Base-by-base conservation (phyloP, 92 coral and sea anemone genomes). In the Bergia puertoricense region DNA sequence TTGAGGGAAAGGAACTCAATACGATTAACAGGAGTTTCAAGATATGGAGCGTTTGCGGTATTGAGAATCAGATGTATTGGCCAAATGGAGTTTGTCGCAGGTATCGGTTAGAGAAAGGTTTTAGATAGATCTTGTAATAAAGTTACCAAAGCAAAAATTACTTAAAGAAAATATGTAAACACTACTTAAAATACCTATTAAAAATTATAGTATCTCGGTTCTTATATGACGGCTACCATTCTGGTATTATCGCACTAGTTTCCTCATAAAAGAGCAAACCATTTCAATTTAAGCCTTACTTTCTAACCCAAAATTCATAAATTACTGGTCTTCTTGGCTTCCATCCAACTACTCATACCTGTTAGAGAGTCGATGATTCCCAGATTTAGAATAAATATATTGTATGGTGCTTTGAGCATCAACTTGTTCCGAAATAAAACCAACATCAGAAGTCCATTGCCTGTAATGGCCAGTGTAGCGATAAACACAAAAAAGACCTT, bases 391-490 rank as follows among this genome's bases (percentile, higher is more conserved):
- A 82, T 82, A 11, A 82, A 30, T 11, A 82, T 22, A 14, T 66
- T 82, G 9, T 82, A 82, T 10, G 86, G 86, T 3, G 77, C 86
- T 66, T 82, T 82, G 8, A 82, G 76, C 86, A 82, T 66, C 56
- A 69, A 14, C 62, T 82, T 82, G 75, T 82, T 82, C 2, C 74
- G 74, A 43, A 42, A 30, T 2, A 82, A 48, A 2, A 82, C 86
- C 56, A 82, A 11, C 76, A 82, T 40, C n/a, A 82, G 51, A 4
- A 82, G 16, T 5, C 43, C 76, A 66, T 82, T 82, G 46, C 86
- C 67, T n/a, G 76, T 43, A 39, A 82, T 69, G 16, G 86, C 51
- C 11, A 82, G 40, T 16, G 50, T 39, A 41, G 76, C 76, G 40
- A 82, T 66, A 5, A n/a, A 18, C 23, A 40, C 76, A 43, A 82